Base-by-base conservation (phyloP, 1,140 invertebrate species). In the Aethina tumida region DNA sequence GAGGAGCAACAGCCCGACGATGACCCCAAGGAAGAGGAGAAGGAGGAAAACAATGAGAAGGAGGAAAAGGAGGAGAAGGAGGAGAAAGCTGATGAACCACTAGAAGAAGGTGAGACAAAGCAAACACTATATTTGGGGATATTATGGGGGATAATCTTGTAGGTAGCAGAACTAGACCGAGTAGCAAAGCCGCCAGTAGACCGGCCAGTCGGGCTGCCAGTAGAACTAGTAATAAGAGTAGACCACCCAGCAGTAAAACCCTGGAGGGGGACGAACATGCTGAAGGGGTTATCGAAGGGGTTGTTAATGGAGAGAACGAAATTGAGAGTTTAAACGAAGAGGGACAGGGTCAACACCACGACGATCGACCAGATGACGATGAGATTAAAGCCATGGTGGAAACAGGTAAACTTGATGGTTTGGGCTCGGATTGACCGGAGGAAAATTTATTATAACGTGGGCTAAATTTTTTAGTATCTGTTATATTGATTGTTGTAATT, bases 301-400 rank as follows among this genome's bases (percentile, higher is more conserved):
- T 78, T 45, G 68, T 78, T 28, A 71, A 70, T 47, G 74, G 72
- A 38, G 73, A 73, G 53, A 64, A 74, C 39, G 76, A 79, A 65
- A 64, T 69, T 36, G 71, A 74, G 53, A 65, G 66, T 26, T 62
- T 71, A 50, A 70, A 74, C 52, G 67, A 71, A 49, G 64, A 69
- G 55, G 64, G 65, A 39, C 60, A 59, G 46, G 55, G 57, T 43
- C 16, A 20, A 10, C 51, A 45, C 32, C 35, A 60, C 38, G 59
- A 66, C 47, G 60, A 53, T 28, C 28, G 40, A 8, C 30, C 35
- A 4, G 45, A 47, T 36, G 75, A 79, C 38, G 55, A 62, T 15
- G 75, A 77, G 50, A 66, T 81, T 7, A 64, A 66, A 12, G 60
- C 67, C 36, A 67, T 81, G 41, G 73, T 92, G 12, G 75, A 77